Evolutionary conservation across 2,113 vertebrate species (phyloP), one percentile per base, ranked within the genome.

Genomic region (Phoenicopterus ruber): DNA sequence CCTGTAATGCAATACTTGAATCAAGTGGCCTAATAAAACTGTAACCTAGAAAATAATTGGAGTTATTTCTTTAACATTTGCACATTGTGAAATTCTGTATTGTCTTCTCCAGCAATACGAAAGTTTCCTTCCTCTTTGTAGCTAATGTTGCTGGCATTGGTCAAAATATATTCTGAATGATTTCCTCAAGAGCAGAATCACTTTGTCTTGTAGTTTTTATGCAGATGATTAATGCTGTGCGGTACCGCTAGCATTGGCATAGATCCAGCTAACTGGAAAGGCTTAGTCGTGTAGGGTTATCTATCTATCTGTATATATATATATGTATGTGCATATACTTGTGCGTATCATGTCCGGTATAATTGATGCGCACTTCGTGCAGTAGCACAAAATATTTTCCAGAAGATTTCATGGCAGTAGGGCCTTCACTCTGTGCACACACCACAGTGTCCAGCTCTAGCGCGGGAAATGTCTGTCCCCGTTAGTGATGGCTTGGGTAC

Each of bases 251-350:
- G 22, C 62, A 31, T 1, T 94, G 52, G 24, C 57, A 78, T 18
- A 77, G 36, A 71, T 62, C 40, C 54, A 77, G 55, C 57, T 42
- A 58, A 63, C 22, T 91, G 50, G 69, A 82, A 95, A 89, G 55
- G 17, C 36, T 54, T 49, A 88, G 17, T 66, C 14, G 5, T 84
- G 69, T 86, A 90, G 17, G 47, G 17, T 78, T 82, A 36, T 90
- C 88, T 92, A 38, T 57, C 44, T 55, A 29, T 34, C 20, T 28
- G 16, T 28, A 42, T 63, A 8, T 6, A 25, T 87, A 50, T 90
- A 62, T 96, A 72, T 96, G 91, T 94, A 62, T 97, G 94, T 97
- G 93, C 89, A 88, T 97, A 84, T 96, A 96, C 93, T 93, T 82
- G 59, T 78, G 65, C 76, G 69, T 81, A 46, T 93, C 71, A 54